Conservation (phyloP, 2,888 invertebrate genomes). For the Phyllotreta striolata region DNA sequence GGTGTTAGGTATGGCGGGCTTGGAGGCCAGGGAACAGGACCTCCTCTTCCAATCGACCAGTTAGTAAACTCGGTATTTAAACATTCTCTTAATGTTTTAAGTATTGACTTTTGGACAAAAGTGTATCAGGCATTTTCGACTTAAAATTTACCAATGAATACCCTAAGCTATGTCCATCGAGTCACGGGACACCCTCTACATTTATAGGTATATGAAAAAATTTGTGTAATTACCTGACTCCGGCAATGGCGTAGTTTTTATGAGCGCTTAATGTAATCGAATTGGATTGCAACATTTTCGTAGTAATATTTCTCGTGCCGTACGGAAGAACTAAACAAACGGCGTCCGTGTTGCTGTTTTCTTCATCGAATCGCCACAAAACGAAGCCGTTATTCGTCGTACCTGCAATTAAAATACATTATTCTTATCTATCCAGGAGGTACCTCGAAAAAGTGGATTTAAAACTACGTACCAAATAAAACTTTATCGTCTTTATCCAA, state of each 20-base stretch:
- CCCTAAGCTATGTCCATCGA: too few species aligned
- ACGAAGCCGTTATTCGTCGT: constrained; percentile 86
- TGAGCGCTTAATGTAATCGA: constrained; percentile 92
- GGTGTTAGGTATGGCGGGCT: too few species aligned
- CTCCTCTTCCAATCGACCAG: too few species aligned
- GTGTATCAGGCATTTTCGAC: too few species aligned
- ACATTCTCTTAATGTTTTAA: too few species aligned
- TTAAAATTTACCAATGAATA: too few species aligned
- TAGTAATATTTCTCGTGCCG: constrained; percentile 92
- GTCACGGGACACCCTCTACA: too few species aligned
- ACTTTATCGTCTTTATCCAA: constrained; percentile 82
- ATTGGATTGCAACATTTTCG: constrained; percentile 88
- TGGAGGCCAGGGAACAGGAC: too few species aligned
- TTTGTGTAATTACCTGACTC: constrained; percentile 73
- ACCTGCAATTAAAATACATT: constrained; percentile 54
- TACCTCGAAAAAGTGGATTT: constrained; percentile 28
- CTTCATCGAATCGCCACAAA: constrained; percentile 78
- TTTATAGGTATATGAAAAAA: not conserved
- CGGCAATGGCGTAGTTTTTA: constrained; percentile 92
- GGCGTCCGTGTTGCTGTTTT: constrained; percentile 63
- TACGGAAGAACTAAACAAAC: constrained; percentile 79
- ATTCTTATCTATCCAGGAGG: constrained; percentile 12
- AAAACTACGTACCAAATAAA: constrained; percentile 69
- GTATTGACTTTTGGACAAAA: too few species aligned
- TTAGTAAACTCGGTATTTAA: too few species aligned